These are phyloP conservation scores for Pinctada fucata DNA, from an alignment of 2,888 invertebrate species.

Conservation along the genomic window DNA sequence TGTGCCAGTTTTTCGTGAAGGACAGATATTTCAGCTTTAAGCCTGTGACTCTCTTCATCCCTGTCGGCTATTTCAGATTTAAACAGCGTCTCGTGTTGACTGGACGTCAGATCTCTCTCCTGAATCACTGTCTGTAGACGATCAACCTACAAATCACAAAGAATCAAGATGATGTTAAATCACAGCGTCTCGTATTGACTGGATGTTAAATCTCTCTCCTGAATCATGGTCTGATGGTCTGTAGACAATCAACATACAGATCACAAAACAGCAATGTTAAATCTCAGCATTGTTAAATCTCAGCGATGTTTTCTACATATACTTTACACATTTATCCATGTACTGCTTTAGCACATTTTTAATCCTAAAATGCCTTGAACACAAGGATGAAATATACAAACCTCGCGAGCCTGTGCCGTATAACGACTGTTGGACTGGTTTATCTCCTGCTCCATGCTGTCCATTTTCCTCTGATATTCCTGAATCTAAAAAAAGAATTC, in stretches of 20 bases:
- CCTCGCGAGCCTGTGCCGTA: constrained; percentile 63
- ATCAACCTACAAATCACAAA: constrained; percentile 58
- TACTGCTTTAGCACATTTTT: no score
- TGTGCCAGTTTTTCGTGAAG: constrained; percentile 71
- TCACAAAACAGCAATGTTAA: not conserved
- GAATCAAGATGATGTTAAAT: no score
- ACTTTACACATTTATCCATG: no score
- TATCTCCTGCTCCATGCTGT: constrained; percentile 64
- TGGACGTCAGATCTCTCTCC: constrained; percentile 64
- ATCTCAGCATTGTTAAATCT: constrained; percentile 43
- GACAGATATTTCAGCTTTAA: constrained; percentile 70
- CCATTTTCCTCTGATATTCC: constrained; percentile 60
- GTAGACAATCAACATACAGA: constrained; percentile 66
- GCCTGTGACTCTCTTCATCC: constrained; percentile 67
- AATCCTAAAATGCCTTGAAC: not conserved
- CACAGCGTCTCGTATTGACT: constrained; percentile 68
- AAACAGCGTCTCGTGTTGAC: constrained; percentile 68
- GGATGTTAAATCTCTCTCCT: constrained; percentile 65
- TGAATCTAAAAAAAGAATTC: constrained; percentile 46
- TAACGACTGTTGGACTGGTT: constrained; percentile 62
- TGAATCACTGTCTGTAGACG: constrained; percentile 68
- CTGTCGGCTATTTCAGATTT: constrained; percentile 67
- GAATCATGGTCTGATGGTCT: constrained; percentile 56
- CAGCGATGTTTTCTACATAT: no score
- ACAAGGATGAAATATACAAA: constrained; percentile 29